Conservation (phyloP, 2,888 invertebrate genomes). For the Eurois occulta region DNA sequence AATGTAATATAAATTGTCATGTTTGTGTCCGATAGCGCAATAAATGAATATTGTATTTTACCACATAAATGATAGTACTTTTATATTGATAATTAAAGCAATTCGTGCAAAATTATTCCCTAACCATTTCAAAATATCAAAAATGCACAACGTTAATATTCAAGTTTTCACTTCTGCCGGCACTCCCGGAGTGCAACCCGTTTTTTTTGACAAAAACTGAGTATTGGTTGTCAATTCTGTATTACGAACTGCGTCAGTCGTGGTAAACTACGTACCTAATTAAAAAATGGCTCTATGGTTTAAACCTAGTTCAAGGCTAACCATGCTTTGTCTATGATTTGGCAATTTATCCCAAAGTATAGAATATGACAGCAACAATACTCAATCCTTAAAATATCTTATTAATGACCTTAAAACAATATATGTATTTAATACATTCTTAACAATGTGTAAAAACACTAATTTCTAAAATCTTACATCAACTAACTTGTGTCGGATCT, state of each 20-base stretch:
- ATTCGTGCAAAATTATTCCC: no score
- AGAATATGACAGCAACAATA: background rate
- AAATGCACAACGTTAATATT: no score
- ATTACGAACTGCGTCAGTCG: background rate
- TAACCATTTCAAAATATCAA: no score
- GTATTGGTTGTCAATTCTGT: background rate
- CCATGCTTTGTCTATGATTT: constrained; percentile 2
- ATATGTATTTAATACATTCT: constrained; percentile 27
- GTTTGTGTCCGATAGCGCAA: no score
- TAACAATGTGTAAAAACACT: constrained; percentile 20
- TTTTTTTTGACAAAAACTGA: background rate
- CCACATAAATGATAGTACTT: no score
- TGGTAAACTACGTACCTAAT: background rate
- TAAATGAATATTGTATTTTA: no score
- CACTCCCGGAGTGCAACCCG: no score
- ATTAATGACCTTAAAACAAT: constrained; percentile 29
- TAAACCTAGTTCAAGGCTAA: background rate
- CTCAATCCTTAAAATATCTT: constrained; percentile 6
- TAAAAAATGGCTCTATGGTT: background rate
- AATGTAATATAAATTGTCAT: no score
- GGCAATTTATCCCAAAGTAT: background rate
- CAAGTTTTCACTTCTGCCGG: no score
- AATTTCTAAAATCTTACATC: constrained; percentile 31
- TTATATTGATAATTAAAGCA: no score
- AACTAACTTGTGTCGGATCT: constrained; percentile 1